A percentile compares a stretch with the other conserved stretches of the same genome.
These are phyloP conservation scores for Villa cingulata DNA, from an alignment of 2,888 invertebrate genomes.

Conservation along the genomic window DNA sequence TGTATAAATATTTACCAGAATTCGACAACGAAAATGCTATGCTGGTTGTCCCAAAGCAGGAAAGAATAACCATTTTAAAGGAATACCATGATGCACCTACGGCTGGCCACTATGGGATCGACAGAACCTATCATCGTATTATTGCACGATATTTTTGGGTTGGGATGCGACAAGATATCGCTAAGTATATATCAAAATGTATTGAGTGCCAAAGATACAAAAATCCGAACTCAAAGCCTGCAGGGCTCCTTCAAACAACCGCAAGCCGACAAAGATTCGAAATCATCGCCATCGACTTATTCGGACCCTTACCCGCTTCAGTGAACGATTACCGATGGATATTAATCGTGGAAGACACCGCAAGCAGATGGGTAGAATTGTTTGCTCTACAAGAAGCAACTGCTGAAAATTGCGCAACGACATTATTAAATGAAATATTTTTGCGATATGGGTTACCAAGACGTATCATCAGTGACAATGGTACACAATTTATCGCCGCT, in stretches of 20 bases:
- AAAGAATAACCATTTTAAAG: conserved; percentile 11
- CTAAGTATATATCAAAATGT: conserved; percentile 19
- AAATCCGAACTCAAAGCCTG: conserved; percentile 22
- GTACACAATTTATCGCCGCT: too few relatives aligned
- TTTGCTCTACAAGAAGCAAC: conserved; percentile 21
- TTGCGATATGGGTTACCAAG: conserved; percentile 24
- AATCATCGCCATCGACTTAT: too few relatives aligned
- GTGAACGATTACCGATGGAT: conserved; percentile 18
- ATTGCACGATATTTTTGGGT: conserved; percentile 17
- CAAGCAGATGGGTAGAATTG: too few relatives aligned
- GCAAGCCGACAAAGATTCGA: conserved; percentile 11
- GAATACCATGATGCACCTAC: conserved; percentile 13
- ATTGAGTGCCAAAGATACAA: conserved; percentile 24
- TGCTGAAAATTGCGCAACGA: conserved; percentile 20
- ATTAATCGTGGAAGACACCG: conserved; percentile 19
- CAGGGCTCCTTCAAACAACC: conserved; percentile 19
- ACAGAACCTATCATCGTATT: too few relatives aligned
- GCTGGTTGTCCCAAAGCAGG: conserved; percentile 11
- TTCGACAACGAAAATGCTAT: conserved; percentile 3
- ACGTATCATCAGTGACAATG: too few relatives aligned
- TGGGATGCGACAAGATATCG: conserved; percentile 19
- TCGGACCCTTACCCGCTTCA: conserved; percentile 13
- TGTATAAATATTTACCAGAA: conserved; percentile 8
- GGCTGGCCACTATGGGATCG: too few relatives aligned
- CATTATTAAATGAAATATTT: conserved; percentile 23